Conservation (phyloP, 2,113 vertebrate species). For the Phodopus roborovskii region DNA sequence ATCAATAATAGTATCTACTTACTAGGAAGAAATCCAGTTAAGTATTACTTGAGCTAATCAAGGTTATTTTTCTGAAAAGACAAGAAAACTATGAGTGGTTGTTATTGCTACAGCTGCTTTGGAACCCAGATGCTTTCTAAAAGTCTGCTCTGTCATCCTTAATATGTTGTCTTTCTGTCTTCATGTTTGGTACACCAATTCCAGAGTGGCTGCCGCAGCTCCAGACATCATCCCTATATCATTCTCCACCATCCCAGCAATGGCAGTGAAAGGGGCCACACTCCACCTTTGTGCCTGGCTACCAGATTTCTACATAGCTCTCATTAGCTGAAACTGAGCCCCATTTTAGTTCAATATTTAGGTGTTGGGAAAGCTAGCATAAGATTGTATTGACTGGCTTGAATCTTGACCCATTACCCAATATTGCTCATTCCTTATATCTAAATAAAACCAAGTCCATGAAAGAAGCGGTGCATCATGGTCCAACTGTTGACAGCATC, state of each 20-base stretch:
- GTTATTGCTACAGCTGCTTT: not conserved
- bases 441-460: constrained; percentile 19
- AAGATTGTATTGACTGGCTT: not conserved
- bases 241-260: not conserved
- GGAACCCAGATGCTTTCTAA: not conserved
- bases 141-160: not conserved
- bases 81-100: not conserved
- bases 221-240: not conserved
- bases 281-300: not conserved
- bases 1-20: not conserved
- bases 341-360: not conserved
- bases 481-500: not conserved
- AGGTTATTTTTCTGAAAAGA: not conserved
- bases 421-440: not conserved
- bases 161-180: not conserved
- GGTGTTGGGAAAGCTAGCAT: not conserved
- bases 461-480: not conserved
- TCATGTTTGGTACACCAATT: not conserved
- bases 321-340: not conserved
- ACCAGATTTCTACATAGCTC: not conserved
- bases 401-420: not conserved
- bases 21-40: not conserved
- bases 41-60: not conserved
- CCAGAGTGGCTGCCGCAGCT: constrained; percentile 13
- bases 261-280: not conserved